Percentiles rank a stretch among this genome's conserved stretches.
These are phyloP conservation scores for Lysandra bellargus DNA, from an alignment of 2,888 invertebrate species.

Conservation along the genomic window DNA sequence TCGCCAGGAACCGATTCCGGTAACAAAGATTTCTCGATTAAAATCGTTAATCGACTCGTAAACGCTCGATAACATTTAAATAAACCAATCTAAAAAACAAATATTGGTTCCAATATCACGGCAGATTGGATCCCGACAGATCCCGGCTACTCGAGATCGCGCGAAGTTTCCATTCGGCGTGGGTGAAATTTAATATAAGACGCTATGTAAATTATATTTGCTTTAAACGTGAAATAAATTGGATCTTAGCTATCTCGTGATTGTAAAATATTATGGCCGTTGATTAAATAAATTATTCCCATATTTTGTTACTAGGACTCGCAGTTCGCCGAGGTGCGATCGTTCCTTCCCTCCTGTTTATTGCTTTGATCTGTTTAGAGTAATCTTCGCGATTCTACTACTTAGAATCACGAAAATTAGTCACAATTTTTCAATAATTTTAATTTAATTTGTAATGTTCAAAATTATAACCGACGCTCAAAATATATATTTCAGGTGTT, in stretches of 20 bases:
- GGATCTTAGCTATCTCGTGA: conserved; percentile 27
- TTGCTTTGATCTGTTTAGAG: background rate
- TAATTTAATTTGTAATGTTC: too few species aligned
- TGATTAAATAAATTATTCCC: conserved; percentile 26
- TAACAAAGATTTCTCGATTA: conserved; percentile 29
- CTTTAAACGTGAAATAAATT: conserved; percentile 31
- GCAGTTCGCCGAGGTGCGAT: background rate
- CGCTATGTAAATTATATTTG: conserved; percentile 34
- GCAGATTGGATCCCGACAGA: conserved; percentile 34
- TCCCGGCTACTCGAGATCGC: conserved; percentile 31
- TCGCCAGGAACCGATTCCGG: background rate
- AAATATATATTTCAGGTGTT: too few species aligned
- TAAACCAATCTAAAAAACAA: conserved; percentile 34
- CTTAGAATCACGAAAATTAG: too few species aligned
- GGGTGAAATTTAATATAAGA: conserved; percentile 33
- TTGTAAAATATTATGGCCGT: conserved; percentile 32
- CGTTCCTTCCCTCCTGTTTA: background rate
- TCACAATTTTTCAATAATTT: too few species aligned
- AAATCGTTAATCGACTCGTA: conserved; percentile 30
- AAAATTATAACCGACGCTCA: too few species aligned
- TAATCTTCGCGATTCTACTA: too few species aligned
- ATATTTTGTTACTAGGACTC: background rate
- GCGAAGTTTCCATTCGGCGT: conserved; percentile 32
- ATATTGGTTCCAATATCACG: conserved; percentile 34
- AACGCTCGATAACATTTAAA: conserved; percentile 33